A percentile compares a stretch with the other conserved stretches of the same genome.
These are phyloP conservation scores for Muscina levida DNA, from an alignment of 2,888 invertebrate genomes.

Conservation along the genomic window DNA sequence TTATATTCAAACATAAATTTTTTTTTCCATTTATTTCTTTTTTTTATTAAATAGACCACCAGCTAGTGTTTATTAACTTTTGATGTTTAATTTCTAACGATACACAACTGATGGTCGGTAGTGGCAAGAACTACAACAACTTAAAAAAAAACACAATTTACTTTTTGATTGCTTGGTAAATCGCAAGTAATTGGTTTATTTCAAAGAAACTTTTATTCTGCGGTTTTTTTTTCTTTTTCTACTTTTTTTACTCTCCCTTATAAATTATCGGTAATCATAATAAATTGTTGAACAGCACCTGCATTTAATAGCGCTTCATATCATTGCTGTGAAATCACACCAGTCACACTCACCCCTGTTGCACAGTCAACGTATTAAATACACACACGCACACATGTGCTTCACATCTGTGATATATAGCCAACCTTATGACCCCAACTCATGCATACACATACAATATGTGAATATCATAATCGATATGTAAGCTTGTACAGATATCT, in stretches of 20 bases:
- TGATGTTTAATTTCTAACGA: too few species aligned
- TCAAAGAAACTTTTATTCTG: background rate
- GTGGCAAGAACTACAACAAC: background rate
- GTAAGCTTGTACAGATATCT: too few species aligned
- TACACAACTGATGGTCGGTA: too few species aligned
- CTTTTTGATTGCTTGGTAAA: background rate
- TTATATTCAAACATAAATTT: too few species aligned
- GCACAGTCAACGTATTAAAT: background rate
- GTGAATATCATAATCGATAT: too few species aligned
- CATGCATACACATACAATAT: too few species aligned
- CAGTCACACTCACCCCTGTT: background rate
- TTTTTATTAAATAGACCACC: too few species aligned
- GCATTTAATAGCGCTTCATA: slow-evolving; percentile 10
- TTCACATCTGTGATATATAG: background rate
- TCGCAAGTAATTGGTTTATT: slow-evolving; percentile 2
- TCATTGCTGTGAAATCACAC: background rate
- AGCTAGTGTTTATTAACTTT: too few species aligned
- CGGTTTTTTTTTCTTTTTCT: background rate
- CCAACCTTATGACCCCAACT: background rate
- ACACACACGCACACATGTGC: background rate
- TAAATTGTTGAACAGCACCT: slow-evolving; percentile 16
- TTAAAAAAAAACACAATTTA: background rate
- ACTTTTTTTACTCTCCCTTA: background rate
- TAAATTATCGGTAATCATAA: slow-evolving; percentile 12
- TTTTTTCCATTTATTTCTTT: too few species aligned